Evolutionary conservation across 1,140 invertebrate species (phyloP), one percentile per base, ranked within the genome.

Genomic region (Xylocopa sonorina): DNA sequence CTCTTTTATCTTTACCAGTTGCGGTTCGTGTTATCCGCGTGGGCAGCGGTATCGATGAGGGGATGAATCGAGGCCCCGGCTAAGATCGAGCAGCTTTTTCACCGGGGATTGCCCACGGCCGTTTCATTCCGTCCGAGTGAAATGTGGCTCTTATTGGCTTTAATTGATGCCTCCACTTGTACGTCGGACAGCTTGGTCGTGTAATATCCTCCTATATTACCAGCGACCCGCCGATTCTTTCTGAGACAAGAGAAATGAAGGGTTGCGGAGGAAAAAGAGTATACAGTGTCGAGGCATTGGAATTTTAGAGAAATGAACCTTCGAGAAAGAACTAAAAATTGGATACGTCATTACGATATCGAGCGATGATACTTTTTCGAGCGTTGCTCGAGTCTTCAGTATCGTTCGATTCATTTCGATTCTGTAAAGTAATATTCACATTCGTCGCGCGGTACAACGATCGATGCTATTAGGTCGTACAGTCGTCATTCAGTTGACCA

Each of bases 401-500:
- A n/a, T 24, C n/a, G n/a, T 41, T 24, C 41, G n/a, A n/a, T 16
- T 24, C n/a, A 9, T 24, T 16, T 4, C 10, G 38, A 43, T 43
- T 18, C 29, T 9, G 21, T 2, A 1, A 29, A 9, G 21, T 16
- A 51, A 29, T 32, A 53, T 41, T 34, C n/a, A n/a, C 27, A 27
- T 63, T 67, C 46, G 18, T 46, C 55, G 24, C 4, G 57, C 21
- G 27, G 51, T n/a, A 68, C 46, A 18, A 50, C 60, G 41, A 80
- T 73, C 58, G 80, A 60, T 84, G 76, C 43, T 24, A 72, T 63
- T 72, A 62, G n/a, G 21, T 57, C n/a, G 10, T 24, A 66, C 50
- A 57, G 72, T 72, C 62, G 71, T 80, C 79, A 72, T 51, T 48
- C 66, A 18, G 74, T 76, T 43, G 71, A 60, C 67, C 58, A 58